Evolutionary conservation across 2,797 vertebrate genomes (phyloP).

Genomic region (Microchirus variegatus): DNA sequence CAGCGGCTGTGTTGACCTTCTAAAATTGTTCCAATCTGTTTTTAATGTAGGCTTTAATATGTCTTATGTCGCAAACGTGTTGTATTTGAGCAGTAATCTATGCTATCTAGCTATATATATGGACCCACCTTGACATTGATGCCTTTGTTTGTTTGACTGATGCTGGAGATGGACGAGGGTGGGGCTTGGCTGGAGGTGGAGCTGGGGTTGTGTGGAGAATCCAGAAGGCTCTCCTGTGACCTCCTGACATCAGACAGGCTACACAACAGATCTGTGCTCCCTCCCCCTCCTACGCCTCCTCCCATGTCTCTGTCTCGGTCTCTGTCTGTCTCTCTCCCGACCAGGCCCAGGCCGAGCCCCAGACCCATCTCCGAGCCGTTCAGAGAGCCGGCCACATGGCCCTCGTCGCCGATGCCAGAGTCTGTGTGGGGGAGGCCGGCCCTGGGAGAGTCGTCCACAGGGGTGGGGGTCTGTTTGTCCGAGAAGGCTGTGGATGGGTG

Average conservation of each 20-base stretch:
- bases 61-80: not conserved
- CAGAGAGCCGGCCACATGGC: constrained; percentile 87
- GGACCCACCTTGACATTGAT: constrained; percentile 90
- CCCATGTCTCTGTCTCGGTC: constrained; percentile 68
- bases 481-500: constrained; percentile 90
- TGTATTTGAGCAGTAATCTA: no score
- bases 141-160: constrained; percentile 95
- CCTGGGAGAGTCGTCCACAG: constrained; percentile 90
- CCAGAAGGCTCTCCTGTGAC: constrained; percentile 94
- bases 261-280: constrained; percentile 93
- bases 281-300: constrained; percentile 75
- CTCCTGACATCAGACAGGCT: constrained; percentile 94
- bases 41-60: not conserved
- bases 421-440: constrained; percentile 95
- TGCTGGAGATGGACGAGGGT: constrained; percentile 94
- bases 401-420: constrained; percentile 96
- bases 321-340: constrained; percentile 75
- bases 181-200: constrained; percentile 79
- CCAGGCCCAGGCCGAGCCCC: constrained; percentile 74
- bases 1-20: constrained; percentile 1
- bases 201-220: constrained; percentile 79
- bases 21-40: not conserved
- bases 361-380: constrained; percentile 92
- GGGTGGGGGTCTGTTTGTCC: constrained; percentile 87
- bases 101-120: no score